A percentile compares a stretch with the other conserved stretches of the same genome.
These are phyloP conservation scores for Anser brachyrhynchus DNA, from an alignment of 2,113 vertebrate genomes.

Conservation along the genomic window DNA sequence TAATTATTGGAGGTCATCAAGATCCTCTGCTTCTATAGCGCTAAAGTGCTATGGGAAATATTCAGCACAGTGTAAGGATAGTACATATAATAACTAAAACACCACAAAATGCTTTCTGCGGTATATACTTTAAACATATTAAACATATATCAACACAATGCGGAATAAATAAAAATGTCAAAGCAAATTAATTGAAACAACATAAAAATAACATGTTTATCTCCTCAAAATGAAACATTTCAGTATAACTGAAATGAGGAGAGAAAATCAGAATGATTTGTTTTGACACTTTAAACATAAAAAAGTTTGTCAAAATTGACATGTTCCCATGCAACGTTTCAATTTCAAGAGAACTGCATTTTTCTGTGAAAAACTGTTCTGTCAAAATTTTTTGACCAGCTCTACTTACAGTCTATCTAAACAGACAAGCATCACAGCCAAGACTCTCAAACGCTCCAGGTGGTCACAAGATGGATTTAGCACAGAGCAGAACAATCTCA, in stretches of 20 bases:
- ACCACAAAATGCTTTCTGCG: neutral
- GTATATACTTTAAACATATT: neutral
- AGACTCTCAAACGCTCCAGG: slow-evolving; percentile 58
- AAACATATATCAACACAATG: neutral
- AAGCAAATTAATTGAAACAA: slow-evolving; percentile 65
- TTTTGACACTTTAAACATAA: slow-evolving; percentile 45
- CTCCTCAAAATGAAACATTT: slow-evolving; percentile 19
- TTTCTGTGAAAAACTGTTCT: slow-evolving; percentile 52
- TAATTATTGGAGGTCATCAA: neutral
- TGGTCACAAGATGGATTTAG: slow-evolving; percentile 66
- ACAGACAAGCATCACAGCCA: slow-evolving; percentile 58
- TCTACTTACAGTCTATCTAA: slow-evolving; percentile 49
- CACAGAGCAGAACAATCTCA: slow-evolving; percentile 43
- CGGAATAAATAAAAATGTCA: slow-evolving; percentile 21
- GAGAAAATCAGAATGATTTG: slow-evolving; percentile 40
- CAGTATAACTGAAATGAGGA: neutral
- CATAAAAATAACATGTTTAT: slow-evolving; percentile 22
- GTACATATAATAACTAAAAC: neutral
- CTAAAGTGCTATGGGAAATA: neutral
- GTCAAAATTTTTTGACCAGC: slow-evolving; percentile 68
- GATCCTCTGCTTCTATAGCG: neutral
- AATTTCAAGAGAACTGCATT: neutral
- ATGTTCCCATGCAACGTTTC: slow-evolving; percentile 11
- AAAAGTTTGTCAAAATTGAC: slow-evolving; percentile 58
- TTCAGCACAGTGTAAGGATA: neutral